phyloP scores from a whole-genome alignment of 2,888 invertebrate genomes.

The Macroteleia sp. region DNA sequence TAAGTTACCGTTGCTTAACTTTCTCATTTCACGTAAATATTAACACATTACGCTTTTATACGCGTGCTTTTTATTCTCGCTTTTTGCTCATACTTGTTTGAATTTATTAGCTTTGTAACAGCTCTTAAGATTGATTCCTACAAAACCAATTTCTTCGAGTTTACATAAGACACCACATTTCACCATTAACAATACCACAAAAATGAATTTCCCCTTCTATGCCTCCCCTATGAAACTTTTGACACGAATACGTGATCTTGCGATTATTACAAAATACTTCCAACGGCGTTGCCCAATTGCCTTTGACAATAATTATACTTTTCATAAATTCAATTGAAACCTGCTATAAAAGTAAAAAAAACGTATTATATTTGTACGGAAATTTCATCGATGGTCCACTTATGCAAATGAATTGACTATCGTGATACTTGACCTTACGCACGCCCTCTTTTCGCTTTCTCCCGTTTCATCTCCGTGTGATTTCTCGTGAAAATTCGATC shows the following conservation, averaged over 20 bases:
- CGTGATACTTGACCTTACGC: no score
- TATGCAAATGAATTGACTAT: background rate
- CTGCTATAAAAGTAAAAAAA: background rate
- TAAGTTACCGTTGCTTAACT: conserved; percentile 13
- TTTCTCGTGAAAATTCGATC: background rate
- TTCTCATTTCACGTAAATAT: conserved; percentile 15
- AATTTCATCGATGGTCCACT: background rate
- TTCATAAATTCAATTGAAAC: conserved; percentile 13
- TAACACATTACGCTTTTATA: conserved; percentile 16
- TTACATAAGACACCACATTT: conserved; percentile 33
- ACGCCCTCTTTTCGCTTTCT: background rate
- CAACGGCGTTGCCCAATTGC: no score
- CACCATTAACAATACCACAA: conserved; percentile 29
- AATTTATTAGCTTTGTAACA: conserved; percentile 16
- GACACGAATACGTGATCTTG: conserved; percentile 22
- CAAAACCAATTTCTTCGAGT: conserved; percentile 10
- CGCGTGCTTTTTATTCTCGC: conserved; percentile 6
- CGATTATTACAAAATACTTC: conserved; percentile 8
- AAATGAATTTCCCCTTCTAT: conserved; percentile 11
- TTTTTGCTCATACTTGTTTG: conserved; percentile 18
- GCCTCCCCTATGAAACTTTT: conserved; percentile 5
- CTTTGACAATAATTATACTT: conserved; percentile 7
- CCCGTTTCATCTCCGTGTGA: background rate
- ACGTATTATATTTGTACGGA: no score
- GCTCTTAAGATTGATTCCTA: conserved; percentile 12